Evolutionary conservation across 92 coral and sea anemone genomes (phyloP).

Genomic region (Epizoanthus scotinus): DNA sequence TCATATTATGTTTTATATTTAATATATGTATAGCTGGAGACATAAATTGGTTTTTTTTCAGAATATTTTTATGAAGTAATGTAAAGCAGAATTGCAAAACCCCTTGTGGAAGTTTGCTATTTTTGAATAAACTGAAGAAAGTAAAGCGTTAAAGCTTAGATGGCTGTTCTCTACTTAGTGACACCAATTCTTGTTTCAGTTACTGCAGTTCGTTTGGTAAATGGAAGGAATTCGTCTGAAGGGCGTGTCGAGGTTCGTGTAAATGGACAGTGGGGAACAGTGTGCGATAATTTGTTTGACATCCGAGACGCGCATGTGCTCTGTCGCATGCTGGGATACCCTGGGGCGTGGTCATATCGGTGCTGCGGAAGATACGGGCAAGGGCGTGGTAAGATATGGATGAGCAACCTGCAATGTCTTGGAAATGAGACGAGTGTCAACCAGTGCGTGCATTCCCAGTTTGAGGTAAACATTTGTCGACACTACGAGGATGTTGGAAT

Average conservation of each 20-base stretch:
- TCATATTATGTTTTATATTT: too few relatives aligned
- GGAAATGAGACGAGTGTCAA: slow-evolving; percentile 7
- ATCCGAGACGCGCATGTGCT: slow-evolving; percentile 8
- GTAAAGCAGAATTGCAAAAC: too few relatives aligned
- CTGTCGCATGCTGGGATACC: slow-evolving; percentile 29
- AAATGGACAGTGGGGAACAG: slow-evolving; percentile 17
- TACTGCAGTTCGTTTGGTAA: slow-evolving; percentile 8
- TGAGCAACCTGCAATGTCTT: background rate
- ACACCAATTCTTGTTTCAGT: too few relatives aligned
- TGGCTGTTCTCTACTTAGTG: too few relatives aligned
- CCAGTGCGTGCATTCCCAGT: slow-evolving; percentile 1
- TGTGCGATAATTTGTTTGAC: slow-evolving; percentile 13
- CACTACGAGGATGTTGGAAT: slow-evolving; percentile 13
- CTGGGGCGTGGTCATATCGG: slow-evolving; percentile 13
- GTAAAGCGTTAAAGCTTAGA: too few relatives aligned
- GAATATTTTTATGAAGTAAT: too few relatives aligned
- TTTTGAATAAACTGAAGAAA: too few relatives aligned
- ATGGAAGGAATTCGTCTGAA: background rate
- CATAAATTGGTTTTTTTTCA: too few relatives aligned
- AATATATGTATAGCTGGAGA: too few relatives aligned
- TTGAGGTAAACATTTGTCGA: slow-evolving; percentile 1
- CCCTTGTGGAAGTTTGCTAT: too few relatives aligned
- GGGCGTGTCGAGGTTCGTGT: background rate
- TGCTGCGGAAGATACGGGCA: slow-evolving; percentile 5
- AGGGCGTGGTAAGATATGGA: background rate